These are phyloP conservation scores for Triops longicaudatus DNA, from an alignment of 1,140 invertebrate genomes.

Conservation along the genomic window DNA sequence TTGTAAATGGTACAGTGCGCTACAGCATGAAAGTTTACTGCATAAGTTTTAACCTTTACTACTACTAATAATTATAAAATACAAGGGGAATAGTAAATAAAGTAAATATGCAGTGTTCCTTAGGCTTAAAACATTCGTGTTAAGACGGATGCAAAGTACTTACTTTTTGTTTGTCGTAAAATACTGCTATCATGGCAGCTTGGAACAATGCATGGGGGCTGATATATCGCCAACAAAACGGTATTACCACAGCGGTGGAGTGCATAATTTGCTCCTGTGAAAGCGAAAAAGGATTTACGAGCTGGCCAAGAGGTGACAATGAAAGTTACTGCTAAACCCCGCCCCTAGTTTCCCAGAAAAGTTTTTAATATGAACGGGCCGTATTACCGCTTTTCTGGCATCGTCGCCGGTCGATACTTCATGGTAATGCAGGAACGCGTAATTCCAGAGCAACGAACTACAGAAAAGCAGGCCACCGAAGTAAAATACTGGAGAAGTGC, in stretches of 20 bases:
- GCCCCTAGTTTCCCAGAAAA: not conserved
- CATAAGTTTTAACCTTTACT: no score
- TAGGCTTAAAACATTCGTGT: no score
- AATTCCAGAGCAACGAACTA: constrained; percentile 1
- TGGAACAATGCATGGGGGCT: not conserved
- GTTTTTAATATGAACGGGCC: not conserved
- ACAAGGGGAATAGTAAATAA: no score
- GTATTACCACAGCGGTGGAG: not conserved
- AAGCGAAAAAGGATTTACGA: not conserved
- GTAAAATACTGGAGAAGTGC: not conserved
- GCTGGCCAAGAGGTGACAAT: not conserved
- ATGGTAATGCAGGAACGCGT: not conserved
- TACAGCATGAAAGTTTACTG: no score
- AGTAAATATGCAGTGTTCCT: no score
- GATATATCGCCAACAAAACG: not conserved
- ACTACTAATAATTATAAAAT: no score
- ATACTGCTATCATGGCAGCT: not conserved
- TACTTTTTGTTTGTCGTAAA: not conserved
- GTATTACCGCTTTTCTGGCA: not conserved
- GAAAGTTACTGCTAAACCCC: not conserved
- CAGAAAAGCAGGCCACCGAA: not conserved
- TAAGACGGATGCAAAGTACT: not conserved
- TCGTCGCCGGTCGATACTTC: constrained; percentile 5
- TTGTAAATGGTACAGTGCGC: no score
- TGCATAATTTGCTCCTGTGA: not conserved